Evolutionary conservation across 2,113 vertebrate species (phyloP).

Genomic region (Callocephalon fimbriatum): DNA sequence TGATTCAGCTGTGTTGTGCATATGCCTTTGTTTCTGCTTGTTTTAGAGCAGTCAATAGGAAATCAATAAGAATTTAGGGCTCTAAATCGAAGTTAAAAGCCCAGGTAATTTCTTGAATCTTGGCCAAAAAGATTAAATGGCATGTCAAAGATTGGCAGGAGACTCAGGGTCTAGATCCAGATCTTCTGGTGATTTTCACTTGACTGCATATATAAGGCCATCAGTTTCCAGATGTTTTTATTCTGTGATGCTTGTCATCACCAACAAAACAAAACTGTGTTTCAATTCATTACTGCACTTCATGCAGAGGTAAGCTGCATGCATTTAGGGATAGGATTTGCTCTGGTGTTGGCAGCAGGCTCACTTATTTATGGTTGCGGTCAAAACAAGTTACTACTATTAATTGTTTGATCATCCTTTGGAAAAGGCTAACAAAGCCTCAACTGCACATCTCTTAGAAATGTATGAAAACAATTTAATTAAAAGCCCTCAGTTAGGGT

Average conservation of each 20-base stretch:
- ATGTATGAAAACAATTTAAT: background rate
- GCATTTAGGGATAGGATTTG: background rate
- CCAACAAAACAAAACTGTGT: background rate
- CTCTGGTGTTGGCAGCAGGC: background rate
- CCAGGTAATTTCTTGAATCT: constrained; percentile 42
- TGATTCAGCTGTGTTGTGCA: background rate
- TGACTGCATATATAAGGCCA: background rate
- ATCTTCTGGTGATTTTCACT: background rate
- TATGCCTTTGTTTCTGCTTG: background rate
- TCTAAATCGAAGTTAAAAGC: constrained; percentile 52
- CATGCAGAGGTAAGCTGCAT: background rate
- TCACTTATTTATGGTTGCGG: background rate
- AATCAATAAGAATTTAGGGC: constrained; percentile 41
- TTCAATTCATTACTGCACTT: background rate
- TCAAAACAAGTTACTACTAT: background rate
- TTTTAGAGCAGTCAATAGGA: constrained; percentile 23
- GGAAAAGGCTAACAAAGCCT: background rate
- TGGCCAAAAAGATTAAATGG: constrained; percentile 27
- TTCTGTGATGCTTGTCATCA: background rate
- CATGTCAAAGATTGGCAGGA: constrained; percentile 25
- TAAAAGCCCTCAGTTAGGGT: background rate
- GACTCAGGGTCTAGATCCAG: background rate
- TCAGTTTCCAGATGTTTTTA: background rate
- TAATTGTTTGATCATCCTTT: background rate
- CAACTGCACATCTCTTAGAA: background rate